A percentile compares a stretch with the other conserved stretches of the same genome.
These are phyloP conservation scores for Cichlasoma orientale DNA, from an alignment of 2,797 vertebrate species.

Conservation along the genomic window DNA sequence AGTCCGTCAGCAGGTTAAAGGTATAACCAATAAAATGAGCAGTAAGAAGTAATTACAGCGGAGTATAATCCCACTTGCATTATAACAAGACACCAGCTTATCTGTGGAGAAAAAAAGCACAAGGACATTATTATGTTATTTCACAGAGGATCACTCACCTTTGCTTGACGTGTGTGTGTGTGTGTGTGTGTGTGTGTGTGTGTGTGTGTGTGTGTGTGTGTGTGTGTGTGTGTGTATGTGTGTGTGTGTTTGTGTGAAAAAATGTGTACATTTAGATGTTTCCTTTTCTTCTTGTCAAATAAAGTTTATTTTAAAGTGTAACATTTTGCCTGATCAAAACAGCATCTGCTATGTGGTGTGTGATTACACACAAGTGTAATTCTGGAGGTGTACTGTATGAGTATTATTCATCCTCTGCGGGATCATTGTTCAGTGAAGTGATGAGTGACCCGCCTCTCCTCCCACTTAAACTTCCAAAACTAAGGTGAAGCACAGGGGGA, in stretches of 20 bases:
- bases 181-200: not conserved
- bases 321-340: not conserved
- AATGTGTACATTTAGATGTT: not conserved
- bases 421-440: constrained; percentile 44
- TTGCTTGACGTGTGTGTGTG: not conserved
- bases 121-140: not conserved
- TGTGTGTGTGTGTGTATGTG: not conserved
- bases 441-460: constrained; percentile 46
- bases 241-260: too few species aligned
- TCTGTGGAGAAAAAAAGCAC: constrained; percentile 49
- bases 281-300: not conserved
- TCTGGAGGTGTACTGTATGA: constrained; percentile 25
- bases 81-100: constrained; percentile 31
- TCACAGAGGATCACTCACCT: not conserved
- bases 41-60: constrained; percentile 17
- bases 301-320: not conserved
- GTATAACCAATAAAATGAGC: constrained; percentile 37
- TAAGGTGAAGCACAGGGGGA: constrained; percentile 23
- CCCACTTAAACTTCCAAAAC: constrained; percentile 50
- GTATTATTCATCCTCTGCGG: constrained; percentile 45
- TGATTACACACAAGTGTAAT: not conserved
- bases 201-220: not conserved
- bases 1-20: constrained; percentile 12
- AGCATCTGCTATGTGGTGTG: not conserved
- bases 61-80: constrained; percentile 31